phyloP scores from a whole-genome alignment of 2,113 vertebrate genomes.

The Melanerpes formicivorus region DNA sequence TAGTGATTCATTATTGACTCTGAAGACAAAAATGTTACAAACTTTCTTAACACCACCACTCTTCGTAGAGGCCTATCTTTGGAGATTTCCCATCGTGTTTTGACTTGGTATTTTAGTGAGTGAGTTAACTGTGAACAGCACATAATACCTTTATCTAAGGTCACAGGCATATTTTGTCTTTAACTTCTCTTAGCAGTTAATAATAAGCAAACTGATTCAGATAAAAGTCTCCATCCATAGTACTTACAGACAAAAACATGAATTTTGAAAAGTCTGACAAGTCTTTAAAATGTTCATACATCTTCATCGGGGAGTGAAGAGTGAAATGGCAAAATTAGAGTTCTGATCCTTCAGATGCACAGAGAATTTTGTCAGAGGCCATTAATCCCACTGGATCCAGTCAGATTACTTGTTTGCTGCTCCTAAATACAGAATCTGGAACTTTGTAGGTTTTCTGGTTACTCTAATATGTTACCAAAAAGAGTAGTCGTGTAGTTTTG shows the following conservation, averaged over 20 bases:
- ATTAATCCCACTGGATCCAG: not conserved
- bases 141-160: not conserved
- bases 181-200: not conserved
- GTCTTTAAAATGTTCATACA: not conserved
- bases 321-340: not conserved
- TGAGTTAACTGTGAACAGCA: not conserved
- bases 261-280: constrained; percentile 25
- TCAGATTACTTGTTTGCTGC: not conserved
- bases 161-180: not conserved
- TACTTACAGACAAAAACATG: not conserved
- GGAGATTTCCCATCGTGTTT: not conserved
- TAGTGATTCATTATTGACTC: not conserved
- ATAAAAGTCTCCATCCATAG: not conserved
- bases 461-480: not conserved
- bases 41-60: not conserved
- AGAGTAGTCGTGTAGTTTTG: not conserved
- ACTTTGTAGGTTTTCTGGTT: not conserved
- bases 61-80: not conserved
- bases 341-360: not conserved
- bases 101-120: not conserved
- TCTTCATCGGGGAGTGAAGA: not conserved
- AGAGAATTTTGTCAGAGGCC: not conserved
- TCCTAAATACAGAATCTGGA: not conserved
- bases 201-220: constrained; percentile 27
- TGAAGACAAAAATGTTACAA: not conserved